Percentiles rank a stretch among this genome's conserved stretches.
phyloP scores from a whole-genome alignment of 2,888 invertebrate species.

The Callyntrura guangdongensis region DNA sequence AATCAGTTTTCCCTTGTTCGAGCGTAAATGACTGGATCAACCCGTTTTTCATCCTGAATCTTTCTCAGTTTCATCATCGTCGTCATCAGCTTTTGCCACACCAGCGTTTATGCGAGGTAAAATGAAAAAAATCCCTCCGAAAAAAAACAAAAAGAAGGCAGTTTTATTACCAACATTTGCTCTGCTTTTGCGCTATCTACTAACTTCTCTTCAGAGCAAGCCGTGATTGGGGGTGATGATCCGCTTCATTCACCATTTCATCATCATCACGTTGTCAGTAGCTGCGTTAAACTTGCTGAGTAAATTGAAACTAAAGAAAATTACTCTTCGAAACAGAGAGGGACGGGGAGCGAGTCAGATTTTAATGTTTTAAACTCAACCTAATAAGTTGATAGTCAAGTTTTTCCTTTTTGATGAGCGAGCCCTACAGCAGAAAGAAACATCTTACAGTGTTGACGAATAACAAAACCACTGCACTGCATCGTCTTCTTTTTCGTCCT shows the following conservation, averaged over 20 bases:
- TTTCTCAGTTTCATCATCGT: background rate
- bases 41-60: conserved; percentile 57
- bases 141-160: conserved; percentile 27
- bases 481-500: background rate
- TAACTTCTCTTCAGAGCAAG: background rate
- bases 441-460: conserved; percentile 11
- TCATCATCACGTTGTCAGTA: background rate
- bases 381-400: conserved; percentile 61
- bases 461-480: conserved; percentile 8
- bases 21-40: conserved; percentile 75
- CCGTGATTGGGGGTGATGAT: conserved; percentile 51
- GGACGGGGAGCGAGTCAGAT: background rate
- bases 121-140: conserved; percentile 22
- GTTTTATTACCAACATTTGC: background rate
- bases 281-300: conserved; percentile 29
- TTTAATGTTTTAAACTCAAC: conserved; percentile 4
- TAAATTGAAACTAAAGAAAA: conserved; percentile 63
- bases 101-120: background rate
- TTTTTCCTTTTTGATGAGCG: conserved; percentile 44
- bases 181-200: conserved; percentile 4
- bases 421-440: conserved; percentile 58
- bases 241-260: conserved; percentile 9
- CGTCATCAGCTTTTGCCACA: background rate
- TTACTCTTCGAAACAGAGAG: conserved; percentile 6
- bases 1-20: conserved; percentile 39